Evolutionary conservation across 2,888 invertebrate species (phyloP), one percentile per base, ranked within the genome.

Genomic region (Tachina fera): DNA sequence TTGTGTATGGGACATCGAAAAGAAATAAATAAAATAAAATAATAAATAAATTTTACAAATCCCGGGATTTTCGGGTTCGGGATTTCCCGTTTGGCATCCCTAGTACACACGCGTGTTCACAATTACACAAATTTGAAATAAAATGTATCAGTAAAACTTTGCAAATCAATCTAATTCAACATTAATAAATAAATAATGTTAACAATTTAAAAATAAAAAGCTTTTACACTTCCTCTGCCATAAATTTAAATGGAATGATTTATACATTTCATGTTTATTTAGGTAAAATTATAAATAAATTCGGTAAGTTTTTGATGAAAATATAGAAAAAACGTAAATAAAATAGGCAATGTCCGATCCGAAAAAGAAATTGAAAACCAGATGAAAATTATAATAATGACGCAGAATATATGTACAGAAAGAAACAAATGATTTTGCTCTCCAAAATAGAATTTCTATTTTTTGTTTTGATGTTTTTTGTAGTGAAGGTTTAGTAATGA

Each of bases 401-500:
- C 16, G 31, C 3, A 11, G 6, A 11, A 49, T 45, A 1, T 31
- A 8, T 41, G 11, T 22, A 45, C 10, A 47, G 31, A 41, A 19
- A 47, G 31, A 41, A 19, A 49, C 3, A 53, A 53, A 53, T 22
- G 53, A 10, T 4, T 9, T 60, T 47, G 13, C 39, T 49, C 47
- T 74, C 31, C 65, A 53, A 56, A 53, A 45, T 45, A 16, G n/a
- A 45, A 8, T n/a, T 53, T 13, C 31, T 56, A 63, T 49, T 74
- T 49, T 16, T 61, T 39, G 19, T 61, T n/a, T 61, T 1, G 14
- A 58, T 58, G 22, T 19, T 8, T 58, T 45, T 22, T 19, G 41
- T 9, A 31, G 3, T n/a, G 31, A 60, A 43, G 9, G 43, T 19
- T 14, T 47, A n/a, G 9, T 39, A 45, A 9, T 45, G 9, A 56